Base-by-base conservation (phyloP, 2,888 invertebrate genomes). In the Lissonota sp. region DNA sequence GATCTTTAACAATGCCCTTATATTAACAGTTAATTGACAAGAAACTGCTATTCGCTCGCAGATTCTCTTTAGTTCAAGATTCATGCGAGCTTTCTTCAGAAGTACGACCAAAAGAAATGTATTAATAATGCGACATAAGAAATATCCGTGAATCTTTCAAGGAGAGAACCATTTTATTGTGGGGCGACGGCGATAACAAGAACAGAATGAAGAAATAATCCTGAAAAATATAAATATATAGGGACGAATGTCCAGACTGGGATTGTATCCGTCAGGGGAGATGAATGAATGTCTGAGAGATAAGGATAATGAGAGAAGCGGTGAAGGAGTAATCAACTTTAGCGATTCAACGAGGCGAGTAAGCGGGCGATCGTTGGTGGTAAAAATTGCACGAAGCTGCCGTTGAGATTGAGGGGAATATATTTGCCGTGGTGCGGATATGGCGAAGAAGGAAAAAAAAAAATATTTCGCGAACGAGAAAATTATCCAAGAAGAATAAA, bases 301-400 rank as follows among this genome's bases (percentile, higher is more conserved):
- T 46, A 26, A 69, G 67, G 49, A 53, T 80, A 78, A 80, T 78
- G 74, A 71, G 44, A 67, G 60, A 67, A 57, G 46, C 51, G 57
- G 60, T 73, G 57, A 70, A 73, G 37, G 63, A 63, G 78, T 69
- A 83, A 80, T 80, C 62, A 78, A 80, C 67, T 78, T 75, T 72
- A 57, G 49, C 46, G 60, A 69, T 57, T 73, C 73, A 55, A 53
- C 55, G 77, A 78, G 53, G 75, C 74, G 74, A 75, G 72, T 72
- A 72, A 83, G 58, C 62, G 42, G 40, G n/a, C n/a, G 69, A 46
- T 40, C 39, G 58, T 62, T n/a, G 42, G 53, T n/a, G 64, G 40
- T 12, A 53, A 75, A 80, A 70, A 66, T 63, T 66, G 12, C n/a
- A 53, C 37, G 58, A 62, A 10, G 37, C 46, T 46, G 42, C 39